phyloP scores from a whole-genome alignment of 37 sponge, comb jelly and placozoan genomes.

The Crambe crambe region DNA sequence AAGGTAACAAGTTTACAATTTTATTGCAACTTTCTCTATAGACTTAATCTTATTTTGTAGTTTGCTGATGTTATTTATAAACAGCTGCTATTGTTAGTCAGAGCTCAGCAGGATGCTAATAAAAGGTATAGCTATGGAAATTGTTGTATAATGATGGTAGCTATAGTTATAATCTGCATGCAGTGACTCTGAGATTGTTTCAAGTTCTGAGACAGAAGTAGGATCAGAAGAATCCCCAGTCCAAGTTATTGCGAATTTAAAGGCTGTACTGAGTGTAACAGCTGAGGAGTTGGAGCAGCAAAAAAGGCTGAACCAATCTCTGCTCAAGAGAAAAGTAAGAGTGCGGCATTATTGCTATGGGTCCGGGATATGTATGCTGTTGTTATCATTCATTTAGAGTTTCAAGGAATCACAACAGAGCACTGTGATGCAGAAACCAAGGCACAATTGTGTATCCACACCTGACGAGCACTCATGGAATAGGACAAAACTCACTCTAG shows the following conservation, averaged over 20 bases:
- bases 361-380: background rate
- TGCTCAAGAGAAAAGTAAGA: constrained; percentile 20
- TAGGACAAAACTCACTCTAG: no score
- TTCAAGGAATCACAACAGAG: constrained; percentile 12
- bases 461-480: no score
- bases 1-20: background rate
- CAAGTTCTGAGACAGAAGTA: background rate
- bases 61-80: constrained; percentile 6
- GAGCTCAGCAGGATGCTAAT: background rate
- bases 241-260: constrained; percentile 1
- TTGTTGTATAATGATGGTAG: no score
- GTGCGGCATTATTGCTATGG: background rate
- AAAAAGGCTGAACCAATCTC: constrained; percentile 9
- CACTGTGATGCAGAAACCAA: background rate
- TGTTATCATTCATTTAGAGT: background rate
- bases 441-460: constrained; percentile 11
- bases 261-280: constrained; percentile 4
- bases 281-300: constrained; percentile 27
- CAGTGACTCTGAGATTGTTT: background rate
- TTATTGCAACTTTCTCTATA: background rate
- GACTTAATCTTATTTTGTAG: background rate
- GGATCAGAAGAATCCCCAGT: background rate
- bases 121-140: no score
- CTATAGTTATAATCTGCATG: background rate
- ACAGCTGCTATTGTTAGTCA: constrained; percentile 3